Conservation (phyloP, 2,113 vertebrate species). For the Entelurus aequoreus region DNA sequence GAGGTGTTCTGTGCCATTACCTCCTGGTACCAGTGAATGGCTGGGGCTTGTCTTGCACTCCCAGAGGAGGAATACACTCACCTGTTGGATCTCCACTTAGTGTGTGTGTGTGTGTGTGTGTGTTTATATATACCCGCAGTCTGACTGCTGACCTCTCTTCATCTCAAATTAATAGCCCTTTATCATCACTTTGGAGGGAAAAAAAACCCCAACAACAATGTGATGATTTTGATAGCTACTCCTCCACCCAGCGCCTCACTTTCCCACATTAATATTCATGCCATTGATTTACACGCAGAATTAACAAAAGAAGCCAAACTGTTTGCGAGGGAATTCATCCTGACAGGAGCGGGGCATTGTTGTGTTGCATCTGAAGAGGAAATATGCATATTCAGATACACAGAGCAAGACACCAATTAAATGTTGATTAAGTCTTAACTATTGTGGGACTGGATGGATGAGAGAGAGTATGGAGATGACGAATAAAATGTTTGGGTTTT, state of each 20-base stretch:
- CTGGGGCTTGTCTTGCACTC: constrained; percentile 59
- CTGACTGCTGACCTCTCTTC: constrained; percentile 57
- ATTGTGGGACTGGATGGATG: constrained; percentile 59
- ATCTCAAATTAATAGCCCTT: constrained; percentile 59
- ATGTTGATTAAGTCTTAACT: constrained; percentile 73
- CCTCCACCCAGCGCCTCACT: constrained; percentile 52
- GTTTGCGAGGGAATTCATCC: constrained; percentile 66
- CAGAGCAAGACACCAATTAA: constrained; percentile 69
- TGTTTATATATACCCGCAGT: constrained; percentile 20
- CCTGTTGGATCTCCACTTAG: constrained; percentile 52
- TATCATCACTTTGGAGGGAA: constrained; percentile 25
- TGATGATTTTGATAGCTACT: constrained; percentile 45
- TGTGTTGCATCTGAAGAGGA: constrained; percentile 60
- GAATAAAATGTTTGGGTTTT: constrained; percentile 28
- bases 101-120: constrained; percentile 4
- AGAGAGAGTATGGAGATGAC: constrained; percentile 33
- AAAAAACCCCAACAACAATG: constrained; percentile 21
- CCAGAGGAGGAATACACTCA: constrained; percentile 52
- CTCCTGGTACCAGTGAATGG: constrained; percentile 66
- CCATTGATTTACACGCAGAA: constrained; percentile 66
- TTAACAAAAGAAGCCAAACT: constrained; percentile 55
- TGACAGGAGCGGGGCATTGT: constrained; percentile 66
- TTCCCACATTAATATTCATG: constrained; percentile 67
- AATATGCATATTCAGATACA: constrained; percentile 72
- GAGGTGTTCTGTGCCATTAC: constrained; percentile 72